Conservation (phyloP, 2,888 invertebrate genomes). For the Meta bourneti region DNA sequence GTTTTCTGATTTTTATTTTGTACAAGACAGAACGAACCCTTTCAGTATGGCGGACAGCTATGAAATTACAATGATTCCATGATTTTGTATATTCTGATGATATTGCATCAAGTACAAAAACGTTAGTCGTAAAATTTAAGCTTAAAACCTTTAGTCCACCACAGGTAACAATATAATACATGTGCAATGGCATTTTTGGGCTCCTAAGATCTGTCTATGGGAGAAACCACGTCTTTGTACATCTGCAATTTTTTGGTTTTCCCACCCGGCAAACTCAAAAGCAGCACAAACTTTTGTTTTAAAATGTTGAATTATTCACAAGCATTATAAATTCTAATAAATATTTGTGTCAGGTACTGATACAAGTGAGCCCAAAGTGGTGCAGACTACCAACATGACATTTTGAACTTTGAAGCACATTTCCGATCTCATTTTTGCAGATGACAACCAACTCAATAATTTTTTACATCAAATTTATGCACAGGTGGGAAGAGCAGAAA, state of each 20-base stretch:
- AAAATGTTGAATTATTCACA: constrained; percentile 9
- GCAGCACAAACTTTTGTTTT: not conserved
- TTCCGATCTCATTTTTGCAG: constrained; percentile 17
- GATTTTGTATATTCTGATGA: constrained; percentile 31
- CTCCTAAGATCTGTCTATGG: constrained; percentile 24
- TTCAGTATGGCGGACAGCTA: constrained; percentile 27
- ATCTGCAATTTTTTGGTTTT: constrained; percentile 5
- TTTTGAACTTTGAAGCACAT: constrained; percentile 27
- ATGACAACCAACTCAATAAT: constrained; percentile 15
- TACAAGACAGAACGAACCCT: constrained; percentile 40
- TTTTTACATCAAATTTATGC: constrained; percentile 21
- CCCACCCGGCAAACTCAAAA: not conserved
- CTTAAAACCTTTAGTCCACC: constrained; percentile 64
- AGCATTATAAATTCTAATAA: not conserved
- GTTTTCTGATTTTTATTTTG: constrained; percentile 27
- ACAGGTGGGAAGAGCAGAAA: constrained; percentile 41
- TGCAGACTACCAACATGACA: constrained; percentile 66
- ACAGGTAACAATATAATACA: constrained; percentile 70
- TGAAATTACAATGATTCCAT: constrained; percentile 45
- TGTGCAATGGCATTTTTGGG: constrained; percentile 70
- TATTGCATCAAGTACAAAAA: constrained; percentile 67
- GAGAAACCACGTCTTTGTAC: constrained; percentile 13
- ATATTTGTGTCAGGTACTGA: constrained; percentile 54
- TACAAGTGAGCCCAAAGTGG: constrained; percentile 58
- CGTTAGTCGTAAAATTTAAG: constrained; percentile 69